Percentiles rank a stretch among this genome's conserved stretches.
Conservation (phyloP, 64 coral and sea anemone genomes). For the Montipora capricornis region DNA sequence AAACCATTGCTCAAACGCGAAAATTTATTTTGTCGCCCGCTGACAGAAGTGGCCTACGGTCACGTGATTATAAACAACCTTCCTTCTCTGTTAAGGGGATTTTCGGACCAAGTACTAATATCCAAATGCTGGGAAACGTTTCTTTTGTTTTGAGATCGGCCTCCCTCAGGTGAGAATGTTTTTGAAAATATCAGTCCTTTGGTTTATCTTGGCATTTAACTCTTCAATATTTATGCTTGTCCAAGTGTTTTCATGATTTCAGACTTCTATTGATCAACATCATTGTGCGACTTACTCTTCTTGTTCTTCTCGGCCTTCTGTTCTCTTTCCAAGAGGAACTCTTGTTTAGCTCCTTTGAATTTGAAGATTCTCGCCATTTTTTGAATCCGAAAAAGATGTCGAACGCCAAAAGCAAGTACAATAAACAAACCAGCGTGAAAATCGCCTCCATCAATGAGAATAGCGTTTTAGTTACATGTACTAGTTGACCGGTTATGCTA, state of each 20-base stretch:
- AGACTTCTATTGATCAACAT: constrained; percentile 46
- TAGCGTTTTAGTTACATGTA: background rate
- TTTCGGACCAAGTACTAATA: too few species aligned
- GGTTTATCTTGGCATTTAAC: too few species aligned
- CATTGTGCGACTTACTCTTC: constrained; percentile 2
- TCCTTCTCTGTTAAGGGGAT: too few species aligned
- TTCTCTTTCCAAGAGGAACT: background rate
- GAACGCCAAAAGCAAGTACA: constrained; percentile 14
- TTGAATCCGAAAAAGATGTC: constrained; percentile 30
- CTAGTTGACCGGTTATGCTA: background rate
- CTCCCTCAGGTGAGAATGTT: too few species aligned
- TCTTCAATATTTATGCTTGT: background rate
- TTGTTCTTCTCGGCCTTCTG: background rate
- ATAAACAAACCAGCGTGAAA: constrained; percentile 1
- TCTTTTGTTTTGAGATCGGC: too few species aligned
- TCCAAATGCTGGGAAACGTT: too few species aligned
- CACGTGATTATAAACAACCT: too few species aligned
- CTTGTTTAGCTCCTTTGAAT: background rate
- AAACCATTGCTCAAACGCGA: too few species aligned
- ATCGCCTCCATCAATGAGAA: background rate
- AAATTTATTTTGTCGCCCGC: too few species aligned
- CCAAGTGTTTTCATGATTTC: background rate
- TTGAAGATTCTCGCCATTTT: constrained; percentile 24
- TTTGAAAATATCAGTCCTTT: too few species aligned
- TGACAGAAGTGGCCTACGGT: too few species aligned